phyloP scores from a whole-genome alignment of 2,888 invertebrate genomes.

The Augiades crinisus region DNA sequence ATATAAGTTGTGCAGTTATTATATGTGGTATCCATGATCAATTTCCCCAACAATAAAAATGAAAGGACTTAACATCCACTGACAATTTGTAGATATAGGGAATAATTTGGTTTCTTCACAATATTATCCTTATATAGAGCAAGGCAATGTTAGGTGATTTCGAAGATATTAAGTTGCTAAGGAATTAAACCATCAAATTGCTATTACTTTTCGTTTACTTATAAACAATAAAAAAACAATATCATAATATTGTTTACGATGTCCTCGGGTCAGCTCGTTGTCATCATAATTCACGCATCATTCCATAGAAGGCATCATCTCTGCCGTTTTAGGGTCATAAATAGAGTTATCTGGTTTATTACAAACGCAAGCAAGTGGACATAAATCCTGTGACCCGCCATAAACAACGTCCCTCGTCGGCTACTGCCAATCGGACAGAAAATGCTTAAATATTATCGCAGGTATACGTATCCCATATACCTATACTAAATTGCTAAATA shows the following conservation, averaged over 20 bases:
- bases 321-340: conserved; percentile 7
- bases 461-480: conserved; percentile 48
- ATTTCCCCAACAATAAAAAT: no score
- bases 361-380: conserved; percentile 12
- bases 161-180: no score
- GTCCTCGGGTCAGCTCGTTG: not conserved
- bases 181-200: no score
- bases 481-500: conserved; percentile 51
- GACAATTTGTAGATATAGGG: no score
- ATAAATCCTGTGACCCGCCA: conserved; percentile 15
- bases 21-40: no score
- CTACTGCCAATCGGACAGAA: conserved; percentile 56
- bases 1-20: no score
- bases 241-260: not conserved
- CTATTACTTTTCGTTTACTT: not conserved
- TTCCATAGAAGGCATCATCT: not conserved
- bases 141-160: no score
- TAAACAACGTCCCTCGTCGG: conserved; percentile 31
- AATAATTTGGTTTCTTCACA: no score
- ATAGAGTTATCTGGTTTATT: conserved; percentile 15
- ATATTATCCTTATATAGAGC: no score
- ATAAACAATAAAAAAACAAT: not conserved
- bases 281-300: conserved; percentile 6
- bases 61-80: no score
- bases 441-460: conserved; percentile 49